Conservation (phyloP, 1,140 invertebrate species). For the Cydia amplana region DNA sequence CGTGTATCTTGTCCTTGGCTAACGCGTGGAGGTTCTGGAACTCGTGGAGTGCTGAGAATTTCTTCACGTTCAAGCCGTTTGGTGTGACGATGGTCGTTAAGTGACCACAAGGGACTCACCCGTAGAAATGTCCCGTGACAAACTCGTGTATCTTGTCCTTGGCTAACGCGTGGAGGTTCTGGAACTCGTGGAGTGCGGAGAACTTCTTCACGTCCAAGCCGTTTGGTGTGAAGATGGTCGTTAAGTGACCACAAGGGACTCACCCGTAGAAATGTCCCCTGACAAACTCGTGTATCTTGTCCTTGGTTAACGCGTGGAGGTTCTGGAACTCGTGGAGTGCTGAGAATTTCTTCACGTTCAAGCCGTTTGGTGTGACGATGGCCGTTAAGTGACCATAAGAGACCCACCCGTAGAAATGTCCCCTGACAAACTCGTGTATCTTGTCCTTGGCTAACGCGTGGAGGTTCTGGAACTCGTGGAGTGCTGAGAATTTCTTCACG, state of each 20-base stretch:
- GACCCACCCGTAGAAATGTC: conserved; percentile 97
- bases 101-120: conserved; percentile 80
- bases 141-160: conserved; percentile 99
- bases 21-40: no score
- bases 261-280: conserved; percentile 99
- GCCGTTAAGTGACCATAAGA: conserved; percentile 35
- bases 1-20: no score
- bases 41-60: no score
- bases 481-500: conserved; percentile 98
- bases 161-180: conserved; percentile 97
- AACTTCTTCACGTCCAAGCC: conserved; percentile 99
- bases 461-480: conserved; percentile 99
- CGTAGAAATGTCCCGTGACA: conserved; percentile 98
- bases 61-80: no score
- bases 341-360: conserved; percentile 99
- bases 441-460: conserved; percentile 99
- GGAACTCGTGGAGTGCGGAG: conserved; percentile 99
- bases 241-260: conserved; percentile 38
- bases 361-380: conserved; percentile 98
- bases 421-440: conserved; percentile 98
- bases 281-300: conserved; percentile 99
- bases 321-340: conserved; percentile 99
- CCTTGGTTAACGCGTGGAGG: conserved; percentile 97
- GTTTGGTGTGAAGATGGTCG: conserved; percentile 81
- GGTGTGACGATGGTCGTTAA: conserved; percentile 90